A percentile compares a stretch with the other conserved stretches of the same genome.
phyloP scores from a whole-genome alignment of 2,888 invertebrate species.

The Eristalis arbustorum region DNA sequence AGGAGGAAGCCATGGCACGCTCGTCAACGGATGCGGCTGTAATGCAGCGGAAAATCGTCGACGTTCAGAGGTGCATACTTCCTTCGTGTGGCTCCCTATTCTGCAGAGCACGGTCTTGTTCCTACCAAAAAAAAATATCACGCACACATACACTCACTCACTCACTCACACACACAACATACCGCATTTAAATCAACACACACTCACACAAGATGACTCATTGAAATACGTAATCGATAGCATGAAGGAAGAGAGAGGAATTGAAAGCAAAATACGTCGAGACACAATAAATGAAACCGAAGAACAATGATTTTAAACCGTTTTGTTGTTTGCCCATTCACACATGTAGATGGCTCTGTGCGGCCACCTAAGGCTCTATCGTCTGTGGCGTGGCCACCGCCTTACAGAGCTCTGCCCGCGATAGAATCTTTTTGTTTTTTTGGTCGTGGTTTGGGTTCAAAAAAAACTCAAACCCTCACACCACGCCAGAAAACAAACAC shows the following conservation, averaged over 20 bases:
- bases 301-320: neutral
- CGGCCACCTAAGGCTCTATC: slow-evolving; percentile 5
- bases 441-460: no score
- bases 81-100: slow-evolving; percentile 37
- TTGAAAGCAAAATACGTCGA: slow-evolving; percentile 54
- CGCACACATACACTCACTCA: slow-evolving; percentile 30
- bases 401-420: neutral
- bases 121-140: slow-evolving; percentile 73
- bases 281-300: slow-evolving; percentile 20
- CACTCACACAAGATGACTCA: slow-evolving; percentile 51
- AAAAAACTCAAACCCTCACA: neutral
- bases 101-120: slow-evolving; percentile 80
- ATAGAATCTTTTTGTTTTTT: no score
- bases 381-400: neutral
- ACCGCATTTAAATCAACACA: slow-evolving; percentile 44
- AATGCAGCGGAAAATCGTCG: no score
- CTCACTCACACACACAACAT: slow-evolving; percentile 26
- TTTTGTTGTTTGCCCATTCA: slow-evolving; percentile 30
- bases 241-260: slow-evolving; percentile 52
- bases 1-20: neutral
- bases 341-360: slow-evolving; percentile 28
- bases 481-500: neutral
- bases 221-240: slow-evolving; percentile 54
- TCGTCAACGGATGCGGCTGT: neutral
- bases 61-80: neutral